Evolutionary conservation across 2,797 vertebrate genomes (phyloP).

Genomic region (Rhodeus uyekii): DNA sequence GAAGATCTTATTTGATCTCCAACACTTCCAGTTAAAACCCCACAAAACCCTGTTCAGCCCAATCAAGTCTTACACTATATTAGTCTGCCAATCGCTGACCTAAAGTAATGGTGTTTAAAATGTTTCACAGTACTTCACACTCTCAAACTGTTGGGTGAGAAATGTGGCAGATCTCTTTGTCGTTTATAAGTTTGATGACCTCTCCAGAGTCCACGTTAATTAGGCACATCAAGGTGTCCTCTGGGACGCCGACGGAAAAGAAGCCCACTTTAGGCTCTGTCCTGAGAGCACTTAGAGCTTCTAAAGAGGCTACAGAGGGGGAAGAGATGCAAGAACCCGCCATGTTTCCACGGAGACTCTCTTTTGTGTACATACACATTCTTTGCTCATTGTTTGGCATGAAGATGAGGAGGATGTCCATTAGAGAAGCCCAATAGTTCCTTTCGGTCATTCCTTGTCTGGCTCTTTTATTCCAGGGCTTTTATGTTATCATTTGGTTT

Average conservation of each 20-base stretch:
- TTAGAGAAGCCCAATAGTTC: conserved; percentile 46
- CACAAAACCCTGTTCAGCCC: background rate
- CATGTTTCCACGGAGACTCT: conserved; percentile 73
- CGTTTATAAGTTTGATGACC: conserved; percentile 69
- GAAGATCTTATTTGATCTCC: conserved; percentile 42
- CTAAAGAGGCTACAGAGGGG: conserved; percentile 67
- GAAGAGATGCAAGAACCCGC: conserved; percentile 72
- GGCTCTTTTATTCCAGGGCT: conserved; percentile 20
- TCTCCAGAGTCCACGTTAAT: conserved; percentile 73
- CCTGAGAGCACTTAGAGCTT: conserved; percentile 64
- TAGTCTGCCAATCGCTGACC: background rate
- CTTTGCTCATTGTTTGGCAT: conserved; percentile 70
- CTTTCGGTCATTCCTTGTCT: conserved; percentile 36
- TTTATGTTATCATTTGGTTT: conserved; percentile 38
- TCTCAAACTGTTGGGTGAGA: conserved; percentile 31
- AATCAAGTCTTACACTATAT: conserved; percentile 10
- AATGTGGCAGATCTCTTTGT: conserved; percentile 68
- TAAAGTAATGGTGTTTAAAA: background rate
- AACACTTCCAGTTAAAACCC: conserved; percentile 57
- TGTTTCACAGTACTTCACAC: conserved; percentile 7
- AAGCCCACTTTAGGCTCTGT: conserved; percentile 68
- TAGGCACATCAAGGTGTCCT: conserved; percentile 74
- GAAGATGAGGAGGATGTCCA: conserved; percentile 53
- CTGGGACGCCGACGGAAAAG: conserved; percentile 68
- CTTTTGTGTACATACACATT: conserved; percentile 74